Conservation (phyloP, 2,113 vertebrate genomes). For the Elachura formosa region DNA sequence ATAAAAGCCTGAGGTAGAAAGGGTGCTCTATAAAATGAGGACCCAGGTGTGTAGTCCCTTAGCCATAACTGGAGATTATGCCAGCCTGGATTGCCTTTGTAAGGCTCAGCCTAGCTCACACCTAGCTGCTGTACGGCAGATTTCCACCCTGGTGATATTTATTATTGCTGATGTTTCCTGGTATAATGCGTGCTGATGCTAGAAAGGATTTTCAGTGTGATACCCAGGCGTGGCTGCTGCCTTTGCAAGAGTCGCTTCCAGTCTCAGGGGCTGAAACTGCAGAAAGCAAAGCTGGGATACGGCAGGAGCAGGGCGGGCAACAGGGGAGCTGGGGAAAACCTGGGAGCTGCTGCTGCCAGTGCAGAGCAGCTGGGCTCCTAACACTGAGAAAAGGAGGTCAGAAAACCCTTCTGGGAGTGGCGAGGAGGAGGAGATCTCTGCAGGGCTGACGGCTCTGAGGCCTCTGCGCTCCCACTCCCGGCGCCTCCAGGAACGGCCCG, state of each 20-base stretch:
- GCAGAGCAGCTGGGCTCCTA: not conserved
- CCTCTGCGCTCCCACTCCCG: no score
- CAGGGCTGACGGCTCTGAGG: no score
- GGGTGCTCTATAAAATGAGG: not conserved
- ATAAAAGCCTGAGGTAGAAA: not conserved
- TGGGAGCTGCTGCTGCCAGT: not conserved
- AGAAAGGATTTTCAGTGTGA: not conserved
- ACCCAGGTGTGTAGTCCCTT: rapidly evolving
- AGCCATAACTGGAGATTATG: rapidly evolving
- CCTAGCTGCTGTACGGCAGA: not conserved
- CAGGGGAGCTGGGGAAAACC: not conserved
- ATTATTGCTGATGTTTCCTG: not conserved
- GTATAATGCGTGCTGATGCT: rapidly evolving
- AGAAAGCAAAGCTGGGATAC: not conserved
- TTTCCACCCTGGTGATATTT: not conserved
- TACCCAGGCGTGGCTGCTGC: not conserved
- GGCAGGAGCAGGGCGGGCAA: not conserved
- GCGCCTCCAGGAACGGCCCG: conserved; percentile 49
- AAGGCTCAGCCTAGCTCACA: not conserved
- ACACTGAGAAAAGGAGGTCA: not conserved
- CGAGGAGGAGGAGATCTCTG: not conserved
- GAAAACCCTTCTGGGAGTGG: not conserved
- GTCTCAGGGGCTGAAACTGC: not conserved
- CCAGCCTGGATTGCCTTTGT: no score
- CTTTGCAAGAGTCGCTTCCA: not conserved